A percentile compares a stretch with the other conserved stretches of the same genome.
Evolutionary conservation across 2,113 vertebrate species (phyloP).

Genomic region (Rissa tridactyla): DNA sequence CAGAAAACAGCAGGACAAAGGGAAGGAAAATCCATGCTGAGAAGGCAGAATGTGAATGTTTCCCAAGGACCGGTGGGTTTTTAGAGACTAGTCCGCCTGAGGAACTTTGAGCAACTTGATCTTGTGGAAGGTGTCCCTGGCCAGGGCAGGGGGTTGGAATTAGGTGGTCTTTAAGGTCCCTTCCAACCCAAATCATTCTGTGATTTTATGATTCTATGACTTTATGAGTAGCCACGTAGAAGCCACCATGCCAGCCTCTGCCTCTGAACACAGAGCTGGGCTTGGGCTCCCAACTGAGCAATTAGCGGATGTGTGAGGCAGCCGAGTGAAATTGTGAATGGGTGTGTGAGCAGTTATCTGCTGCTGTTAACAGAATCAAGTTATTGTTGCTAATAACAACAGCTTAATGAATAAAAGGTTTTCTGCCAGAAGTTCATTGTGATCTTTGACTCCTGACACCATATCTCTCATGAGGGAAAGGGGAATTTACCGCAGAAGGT

Average conservation of each 20-base stretch:
- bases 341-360: background rate
- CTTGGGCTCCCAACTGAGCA: background rate
- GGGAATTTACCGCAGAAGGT: background rate
- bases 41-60: background rate
- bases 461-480: background rate
- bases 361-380: background rate
- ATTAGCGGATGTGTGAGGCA: background rate
- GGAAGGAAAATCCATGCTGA: background rate
- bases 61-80: background rate
- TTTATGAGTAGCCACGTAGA: background rate
- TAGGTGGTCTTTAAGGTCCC: too few relatives aligned
- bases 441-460: background rate
- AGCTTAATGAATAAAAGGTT: background rate
- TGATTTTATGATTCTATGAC: too few relatives aligned
- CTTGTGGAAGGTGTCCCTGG: too few relatives aligned
- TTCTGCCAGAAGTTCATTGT: background rate
- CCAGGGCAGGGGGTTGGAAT: too few relatives aligned
- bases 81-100: too few relatives aligned
- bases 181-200: too few relatives aligned
- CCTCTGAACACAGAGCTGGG: background rate
- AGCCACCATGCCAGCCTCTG: background rate
- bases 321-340: background rate
- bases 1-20: background rate
- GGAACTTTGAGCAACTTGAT: background rate
- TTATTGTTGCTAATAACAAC: background rate